Base-by-base conservation (phyloP, 1,140 invertebrate genomes). In the Tachypleus tridentatus region DNA sequence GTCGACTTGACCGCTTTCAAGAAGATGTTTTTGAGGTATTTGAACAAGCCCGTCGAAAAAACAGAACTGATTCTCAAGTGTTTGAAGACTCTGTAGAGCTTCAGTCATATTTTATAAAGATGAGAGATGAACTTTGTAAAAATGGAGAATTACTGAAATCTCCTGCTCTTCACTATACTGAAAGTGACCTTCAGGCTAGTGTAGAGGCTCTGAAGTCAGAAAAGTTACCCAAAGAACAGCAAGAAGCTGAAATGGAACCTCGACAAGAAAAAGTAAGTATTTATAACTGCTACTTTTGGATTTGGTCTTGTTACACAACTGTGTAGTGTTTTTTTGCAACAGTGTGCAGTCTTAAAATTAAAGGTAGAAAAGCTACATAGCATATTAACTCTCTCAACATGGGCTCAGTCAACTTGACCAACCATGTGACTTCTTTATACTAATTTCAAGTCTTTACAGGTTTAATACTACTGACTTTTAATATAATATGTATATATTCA, bases 21-120 rank as follows among this genome's bases (percentile, higher is more conserved):
- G 91, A 95, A 73, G 96, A 98, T 74, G 85, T 98, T 71, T 98
- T 99, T 76, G 83, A 87, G 6, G 91, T 96, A 70, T 85, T 98
- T 75, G 91, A 97, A 73, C 81, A 91, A 73, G 93, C 93, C 0
- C 82, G 96, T 6, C 84, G 85, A 65, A 77, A 94, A 3, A 91
- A 91, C 0, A 82, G 90, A 4, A 91, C 89, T 0, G 93, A 98
- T 78, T 97, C 93, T 1, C 78, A 81, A 73, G 85, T 93, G 8
- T 94, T 97, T 80, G 91, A 97, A 76, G 95, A 98, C 76, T 88
- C 93, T 0, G 84, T 97, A 52, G 93, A 97, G 73, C 80, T 99
- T 61, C 95, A 98, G 75, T 84, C 86, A 1, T 93, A 87, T 77
- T 98, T 95, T 74, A 89, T 98, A 59, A 84, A 85, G 58, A 76